Evolutionary conservation across 2,888 invertebrate genomes (phyloP).

Genomic region (Autographa gamma): DNA sequence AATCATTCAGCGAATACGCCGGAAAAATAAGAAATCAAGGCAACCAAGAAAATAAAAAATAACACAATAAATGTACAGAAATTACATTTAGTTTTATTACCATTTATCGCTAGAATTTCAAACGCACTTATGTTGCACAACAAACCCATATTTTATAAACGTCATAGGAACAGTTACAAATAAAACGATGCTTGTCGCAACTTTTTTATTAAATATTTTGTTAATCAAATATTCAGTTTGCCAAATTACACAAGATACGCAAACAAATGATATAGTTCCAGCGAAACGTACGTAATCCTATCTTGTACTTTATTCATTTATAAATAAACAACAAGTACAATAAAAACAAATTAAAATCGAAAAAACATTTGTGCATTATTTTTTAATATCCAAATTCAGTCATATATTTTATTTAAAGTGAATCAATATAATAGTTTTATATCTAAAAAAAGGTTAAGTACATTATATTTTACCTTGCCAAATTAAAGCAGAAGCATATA

Average conservation of each 20-base stretch:
- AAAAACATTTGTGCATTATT: too few species aligned
- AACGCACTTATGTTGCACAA: slow-evolving; percentile 5
- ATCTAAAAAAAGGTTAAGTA: too few species aligned
- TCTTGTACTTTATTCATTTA: too few species aligned
- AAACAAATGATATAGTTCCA: neutral
- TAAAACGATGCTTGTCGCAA: slow-evolving; percentile 25
- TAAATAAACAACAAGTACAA: too few species aligned
- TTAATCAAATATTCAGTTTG: slow-evolving; percentile 14
- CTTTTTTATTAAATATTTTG: slow-evolving; percentile 19
- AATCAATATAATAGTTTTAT: too few species aligned
- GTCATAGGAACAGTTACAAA: slow-evolving; percentile 1
- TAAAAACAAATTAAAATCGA: too few species aligned
- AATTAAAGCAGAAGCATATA: neutral
- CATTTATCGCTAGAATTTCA: slow-evolving; percentile 9
- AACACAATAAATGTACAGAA: slow-evolving; percentile 20
- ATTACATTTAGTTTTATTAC: slow-evolving; percentile 41
- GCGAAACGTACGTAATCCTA: neutral
- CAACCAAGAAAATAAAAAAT: neutral
- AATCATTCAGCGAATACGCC: slow-evolving; percentile 66
- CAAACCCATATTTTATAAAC: slow-evolving; percentile 2
- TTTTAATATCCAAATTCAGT: too few species aligned
- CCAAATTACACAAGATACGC: neutral
- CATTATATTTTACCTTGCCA: too few species aligned
- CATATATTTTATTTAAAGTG: too few species aligned
- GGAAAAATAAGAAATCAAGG: slow-evolving; percentile 42